Evolutionary conservation across 2,888 invertebrate genomes (phyloP).

Genomic region (Apodemia hepburni): DNA sequence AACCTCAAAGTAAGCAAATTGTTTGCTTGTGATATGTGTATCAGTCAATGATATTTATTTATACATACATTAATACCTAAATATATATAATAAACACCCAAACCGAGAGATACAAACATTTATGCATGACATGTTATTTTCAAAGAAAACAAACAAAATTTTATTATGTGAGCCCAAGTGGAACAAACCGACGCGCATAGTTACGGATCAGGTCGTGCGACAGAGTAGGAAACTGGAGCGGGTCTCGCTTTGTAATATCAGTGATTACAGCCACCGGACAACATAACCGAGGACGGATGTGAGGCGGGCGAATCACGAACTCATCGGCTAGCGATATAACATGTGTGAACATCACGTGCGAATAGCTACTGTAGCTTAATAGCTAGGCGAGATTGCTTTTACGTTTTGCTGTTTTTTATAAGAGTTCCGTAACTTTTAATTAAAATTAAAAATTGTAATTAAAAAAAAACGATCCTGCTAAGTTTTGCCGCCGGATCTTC

Average conservation of each 20-base stretch:
- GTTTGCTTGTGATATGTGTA: no score
- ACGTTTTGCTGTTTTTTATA: no score
- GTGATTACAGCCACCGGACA: conserved; percentile 45
- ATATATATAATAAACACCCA: no score
- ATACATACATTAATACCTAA: no score
- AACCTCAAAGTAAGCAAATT: no score
- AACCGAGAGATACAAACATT: no score
- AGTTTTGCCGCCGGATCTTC: no score
- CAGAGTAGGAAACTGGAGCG: conserved; percentile 42
- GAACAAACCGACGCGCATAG: conserved; percentile 23
- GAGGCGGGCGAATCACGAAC: background rate
- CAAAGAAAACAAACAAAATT: background rate
- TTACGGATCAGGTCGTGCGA: conserved; percentile 33
- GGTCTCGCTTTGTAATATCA: conserved; percentile 45
- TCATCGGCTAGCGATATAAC: background rate
- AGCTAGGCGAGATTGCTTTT: background rate
- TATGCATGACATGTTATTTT: no score
- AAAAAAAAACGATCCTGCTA: no score
- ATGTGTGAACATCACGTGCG: conserved; percentile 6
- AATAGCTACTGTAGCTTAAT: background rate
- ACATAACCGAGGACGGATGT: background rate
- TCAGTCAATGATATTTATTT: no score
- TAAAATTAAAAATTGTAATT: no score
- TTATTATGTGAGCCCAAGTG: background rate
- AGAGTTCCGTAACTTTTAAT: no score